Conservation (phyloP, 2,888 invertebrate genomes). For the Caenorhabditis zanzibari region DNA sequence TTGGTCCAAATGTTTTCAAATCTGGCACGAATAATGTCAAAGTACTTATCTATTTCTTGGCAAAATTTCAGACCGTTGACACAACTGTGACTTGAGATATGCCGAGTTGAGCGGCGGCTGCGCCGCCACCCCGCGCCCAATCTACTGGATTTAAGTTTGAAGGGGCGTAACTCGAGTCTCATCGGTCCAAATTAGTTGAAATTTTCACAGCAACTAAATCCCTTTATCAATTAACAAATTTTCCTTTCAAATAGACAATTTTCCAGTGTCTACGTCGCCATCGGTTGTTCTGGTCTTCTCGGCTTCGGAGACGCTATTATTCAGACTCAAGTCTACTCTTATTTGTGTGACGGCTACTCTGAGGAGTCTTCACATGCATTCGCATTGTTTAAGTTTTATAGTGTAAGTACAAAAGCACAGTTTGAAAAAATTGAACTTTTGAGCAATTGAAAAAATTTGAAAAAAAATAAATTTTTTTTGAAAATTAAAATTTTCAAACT, state of each 20-base stretch:
- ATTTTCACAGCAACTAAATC: too few species aligned
- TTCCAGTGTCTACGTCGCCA: slow-evolving; percentile 50
- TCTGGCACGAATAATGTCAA: too few species aligned
- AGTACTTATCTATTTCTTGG: too few species aligned
- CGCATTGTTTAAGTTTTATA: slow-evolving; percentile 65
- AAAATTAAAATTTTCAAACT: not conserved
- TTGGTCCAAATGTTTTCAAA: too few species aligned
- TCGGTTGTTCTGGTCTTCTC: slow-evolving; percentile 47
- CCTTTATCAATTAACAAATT: not conserved
- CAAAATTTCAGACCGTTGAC: not conserved
- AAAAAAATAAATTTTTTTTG: not conserved
- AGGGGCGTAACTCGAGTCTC: too few species aligned
- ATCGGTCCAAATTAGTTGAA: too few species aligned
- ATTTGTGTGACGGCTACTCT: slow-evolving; percentile 57
- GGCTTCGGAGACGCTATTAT: slow-evolving; percentile 64
- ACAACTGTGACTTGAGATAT: not conserved
- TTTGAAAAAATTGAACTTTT: too few species aligned
- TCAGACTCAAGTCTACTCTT: slow-evolving; percentile 61
- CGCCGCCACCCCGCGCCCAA: too few species aligned
- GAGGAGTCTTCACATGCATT: slow-evolving; percentile 59
- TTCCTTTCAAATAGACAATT: not conserved
- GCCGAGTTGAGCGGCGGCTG: too few species aligned
- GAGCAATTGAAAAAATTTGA: not conserved
- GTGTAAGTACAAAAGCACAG: slow-evolving; percentile 28
- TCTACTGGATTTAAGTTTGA: too few species aligned